Evolutionary conservation across 1,140 invertebrate species (phyloP).

Genomic region (Euwallacea fornicatus): DNA sequence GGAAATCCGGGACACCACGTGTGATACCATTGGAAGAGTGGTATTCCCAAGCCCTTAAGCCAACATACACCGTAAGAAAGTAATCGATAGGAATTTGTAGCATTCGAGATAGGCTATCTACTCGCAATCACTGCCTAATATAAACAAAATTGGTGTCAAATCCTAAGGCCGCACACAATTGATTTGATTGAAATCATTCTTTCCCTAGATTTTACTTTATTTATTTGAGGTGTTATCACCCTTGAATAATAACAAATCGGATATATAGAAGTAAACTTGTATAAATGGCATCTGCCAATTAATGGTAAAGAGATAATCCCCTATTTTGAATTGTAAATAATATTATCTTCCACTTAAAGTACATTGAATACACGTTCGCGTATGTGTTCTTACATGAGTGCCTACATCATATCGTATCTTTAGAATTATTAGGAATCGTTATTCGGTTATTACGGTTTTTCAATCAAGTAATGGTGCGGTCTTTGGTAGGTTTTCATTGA

Average conservation of each 20-base stretch:
- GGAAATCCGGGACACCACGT: too few species aligned
- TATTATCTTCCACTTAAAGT: constrained; percentile 23
- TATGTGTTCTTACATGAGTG: too few species aligned
- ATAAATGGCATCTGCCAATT: constrained; percentile 32
- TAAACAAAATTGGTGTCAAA: constrained; percentile 18
- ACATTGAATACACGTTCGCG: too few species aligned
- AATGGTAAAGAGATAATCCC: constrained; percentile 21
- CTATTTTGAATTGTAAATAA: constrained; percentile 27
- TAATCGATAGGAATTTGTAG: neutral
- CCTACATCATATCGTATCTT: too few species aligned
- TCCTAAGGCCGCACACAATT: constrained; percentile 3
- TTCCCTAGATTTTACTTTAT: constrained; percentile 7
- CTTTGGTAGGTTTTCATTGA: too few species aligned
- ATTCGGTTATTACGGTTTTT: too few species aligned
- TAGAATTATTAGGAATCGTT: too few species aligned
- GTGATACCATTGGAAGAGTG: too few species aligned
- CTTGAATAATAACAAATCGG: constrained; percentile 5
- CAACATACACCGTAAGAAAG: neutral
- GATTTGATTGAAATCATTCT: constrained; percentile 11
- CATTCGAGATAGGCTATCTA: constrained; percentile 11
- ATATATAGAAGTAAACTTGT: constrained; percentile 9
- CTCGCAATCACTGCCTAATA: constrained; percentile 19
- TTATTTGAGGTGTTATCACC: constrained; percentile 9
- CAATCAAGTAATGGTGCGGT: too few species aligned
- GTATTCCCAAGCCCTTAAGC: too few species aligned